Base-by-base conservation (phyloP, 2,113 vertebrate species). In the Poecilia latipinna region DNA sequence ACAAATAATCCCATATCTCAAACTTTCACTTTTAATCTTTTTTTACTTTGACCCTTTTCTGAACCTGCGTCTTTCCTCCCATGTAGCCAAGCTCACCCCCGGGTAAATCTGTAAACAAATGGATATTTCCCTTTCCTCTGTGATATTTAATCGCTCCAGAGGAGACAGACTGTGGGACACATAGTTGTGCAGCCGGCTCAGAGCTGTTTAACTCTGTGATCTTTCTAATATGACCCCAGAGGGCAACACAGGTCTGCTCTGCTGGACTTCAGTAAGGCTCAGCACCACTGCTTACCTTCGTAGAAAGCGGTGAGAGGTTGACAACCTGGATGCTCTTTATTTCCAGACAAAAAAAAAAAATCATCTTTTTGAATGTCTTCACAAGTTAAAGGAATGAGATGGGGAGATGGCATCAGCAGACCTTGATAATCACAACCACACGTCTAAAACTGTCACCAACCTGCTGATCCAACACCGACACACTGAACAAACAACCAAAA, bases 281-380 rank as follows among this genome's bases (percentile, higher is more conserved):
- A 70, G 44, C 0, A n/a, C 74, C 74, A 82, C 75, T 61, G 11
- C 72, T 84, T 79, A 70, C 75, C 35, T 70, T 80, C 29, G 60
- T 32, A 22, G 44, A 12, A 54, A 61, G 19, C 39, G 4, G 68
- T 54, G 75, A 57, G 19, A 32, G 65, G 32, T n/a, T 37, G 75
- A 68, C 72, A 35, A 64, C 65, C 48, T 54, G 68, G 82, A 84
- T 28, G 74, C 76, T 83, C 83, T 72, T 66, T 67, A 39, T 79
- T 84, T 75, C 4, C 68, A 74, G 32, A 75, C 28, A 69, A 89
- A 87, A 91, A 93, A 90, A 74, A 91, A 89, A 88, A 83, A 10
- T 28, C 0, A 80, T 83, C 78, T 90, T 93, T 86, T 88, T 61
- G 37, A 91, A 84, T 92, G 87, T 93, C 91, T 92, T 87, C 82